phyloP scores from a whole-genome alignment of 2,888 invertebrate genomes.

The Petrophora chlorosata region DNA sequence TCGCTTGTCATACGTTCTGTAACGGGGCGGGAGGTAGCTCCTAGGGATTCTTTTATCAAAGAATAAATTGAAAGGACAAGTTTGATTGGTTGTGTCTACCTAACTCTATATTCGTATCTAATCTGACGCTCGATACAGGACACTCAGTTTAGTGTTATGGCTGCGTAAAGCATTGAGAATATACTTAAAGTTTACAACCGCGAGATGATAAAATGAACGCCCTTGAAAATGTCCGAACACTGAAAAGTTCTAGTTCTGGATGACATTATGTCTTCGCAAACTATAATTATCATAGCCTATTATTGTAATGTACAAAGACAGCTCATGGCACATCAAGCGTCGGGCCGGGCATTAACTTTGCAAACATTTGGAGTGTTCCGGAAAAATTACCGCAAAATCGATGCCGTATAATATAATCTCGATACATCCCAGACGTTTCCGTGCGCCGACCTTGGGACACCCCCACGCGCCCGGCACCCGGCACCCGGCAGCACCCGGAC shows the following conservation, averaged over 20 bases:
- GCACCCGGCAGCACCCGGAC: slow-evolving; percentile 48
- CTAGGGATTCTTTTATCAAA: not conserved
- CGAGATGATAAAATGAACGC: slow-evolving; percentile 3
- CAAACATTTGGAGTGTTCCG: slow-evolving; percentile 32
- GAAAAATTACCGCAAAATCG: slow-evolving; percentile 63
- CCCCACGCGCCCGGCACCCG: slow-evolving; percentile 16
- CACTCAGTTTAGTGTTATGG: no score
- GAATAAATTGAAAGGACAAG: not conserved
- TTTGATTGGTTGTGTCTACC: no score
- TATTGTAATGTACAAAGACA: not conserved
- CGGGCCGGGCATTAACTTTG: not conserved
- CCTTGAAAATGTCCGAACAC: slow-evolving; percentile 16
- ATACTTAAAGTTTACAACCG: slow-evolving; percentile 4
- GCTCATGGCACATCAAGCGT: slow-evolving; percentile 2
- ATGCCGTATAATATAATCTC: slow-evolving; percentile 70
- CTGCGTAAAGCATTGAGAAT: no score
- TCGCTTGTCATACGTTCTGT: slow-evolving; percentile 33
- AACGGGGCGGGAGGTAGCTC: not conserved
- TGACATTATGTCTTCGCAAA: not conserved
- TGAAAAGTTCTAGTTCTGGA: slow-evolving; percentile 8
- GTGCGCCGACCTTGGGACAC: slow-evolving; percentile 74
- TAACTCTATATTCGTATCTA: no score
- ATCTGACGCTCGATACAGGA: no score
- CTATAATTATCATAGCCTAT: not conserved
- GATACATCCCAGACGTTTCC: slow-evolving; percentile 78